These are phyloP conservation scores for Chondrilla cf. caribensis DNA, from an alignment of 37 sponge, comb jelly and placozoan genomes.

Conservation along the genomic window DNA sequence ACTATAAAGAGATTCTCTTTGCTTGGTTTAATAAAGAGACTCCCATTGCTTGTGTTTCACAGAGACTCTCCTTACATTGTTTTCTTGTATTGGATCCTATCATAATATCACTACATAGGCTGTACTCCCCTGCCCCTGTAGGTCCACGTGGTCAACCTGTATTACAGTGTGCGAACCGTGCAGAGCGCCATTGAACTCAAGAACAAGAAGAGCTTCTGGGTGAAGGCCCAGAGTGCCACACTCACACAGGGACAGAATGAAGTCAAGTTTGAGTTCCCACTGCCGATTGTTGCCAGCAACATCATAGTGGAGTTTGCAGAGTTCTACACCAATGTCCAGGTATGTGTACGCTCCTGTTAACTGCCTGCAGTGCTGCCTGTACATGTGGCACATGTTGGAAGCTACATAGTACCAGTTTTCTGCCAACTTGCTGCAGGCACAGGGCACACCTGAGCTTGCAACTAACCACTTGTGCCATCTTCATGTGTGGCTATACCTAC, in stretches of 20 bases:
- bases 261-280: slow-evolving; percentile 87
- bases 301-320: slow-evolving; percentile 87
- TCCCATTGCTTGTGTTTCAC: no score
- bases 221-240: slow-evolving; percentile 56
- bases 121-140: slow-evolving; percentile 25
- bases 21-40: no score
- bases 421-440: no score
- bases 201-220: slow-evolving; percentile 86
- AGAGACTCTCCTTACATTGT: no score
- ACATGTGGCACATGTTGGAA: neutral
- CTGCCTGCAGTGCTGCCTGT: neutral
- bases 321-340: slow-evolving; percentile 91
- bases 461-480: no score
- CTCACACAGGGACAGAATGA: slow-evolving; percentile 80
- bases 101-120: no score
- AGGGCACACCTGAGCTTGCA: no score
- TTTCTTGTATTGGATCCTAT: no score
- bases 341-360: no score
- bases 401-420: no score
- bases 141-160: slow-evolving; percentile 83
- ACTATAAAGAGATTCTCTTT: no score
- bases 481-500: no score
- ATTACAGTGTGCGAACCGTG: slow-evolving; percentile 82
- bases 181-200: slow-evolving; percentile 89
- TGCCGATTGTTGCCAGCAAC: slow-evolving; percentile 87